Evolutionary conservation across 1,140 invertebrate genomes (phyloP), one percentile per base, ranked within the genome.

Genomic region (Harpegnathos saltator): DNA sequence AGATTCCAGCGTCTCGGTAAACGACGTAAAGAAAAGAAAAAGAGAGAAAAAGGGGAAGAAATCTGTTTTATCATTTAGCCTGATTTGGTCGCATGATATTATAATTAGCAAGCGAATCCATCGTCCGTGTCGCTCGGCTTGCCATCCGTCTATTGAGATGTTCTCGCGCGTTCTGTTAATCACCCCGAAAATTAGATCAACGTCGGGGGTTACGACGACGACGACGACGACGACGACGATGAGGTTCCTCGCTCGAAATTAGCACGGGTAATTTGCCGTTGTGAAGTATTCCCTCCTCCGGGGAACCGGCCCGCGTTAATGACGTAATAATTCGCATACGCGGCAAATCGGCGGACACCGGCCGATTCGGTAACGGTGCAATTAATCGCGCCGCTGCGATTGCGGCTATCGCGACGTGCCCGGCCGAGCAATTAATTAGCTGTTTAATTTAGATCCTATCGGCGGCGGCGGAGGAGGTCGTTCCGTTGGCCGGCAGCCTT

Each of bases 361-460:
- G 72, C 68, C 72, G 83, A 75, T 88, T 90, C 80, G 69, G 62
- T 54, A 89, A 85, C 85, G 65, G 85, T 88, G 74, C 82, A 88
- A 91, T 91, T 91, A 91, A 89, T 91, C 84, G 88, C 78, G 66
- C 74, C 52, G 62, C 72, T 24, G 24, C n/a, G n/a, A n/a, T 63
- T n/a, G 15, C 52, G 62, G 69, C 48, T 81, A 78, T 75, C 85
- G 84, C 87, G 75, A 83, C 65, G 82, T 81, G 80, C 65, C 71
- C 84, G 75, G 65, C 63, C 84, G 81, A 73, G 78, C 86, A 91
- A 91, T 91, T 91, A 91, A 91, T 91, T 91, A 91, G 83, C 85
- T 86, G 82, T 90, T 90, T 90, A 90, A 91, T 91, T 91, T 91
- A 91, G 89, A 90, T 90, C 87, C 88, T 90, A 91, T 90, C 90